Evolutionary conservation across 2,113 vertebrate species (phyloP), one percentile per base, ranked within the genome.

Genomic region (Cyphotilapia sp.): DNA sequence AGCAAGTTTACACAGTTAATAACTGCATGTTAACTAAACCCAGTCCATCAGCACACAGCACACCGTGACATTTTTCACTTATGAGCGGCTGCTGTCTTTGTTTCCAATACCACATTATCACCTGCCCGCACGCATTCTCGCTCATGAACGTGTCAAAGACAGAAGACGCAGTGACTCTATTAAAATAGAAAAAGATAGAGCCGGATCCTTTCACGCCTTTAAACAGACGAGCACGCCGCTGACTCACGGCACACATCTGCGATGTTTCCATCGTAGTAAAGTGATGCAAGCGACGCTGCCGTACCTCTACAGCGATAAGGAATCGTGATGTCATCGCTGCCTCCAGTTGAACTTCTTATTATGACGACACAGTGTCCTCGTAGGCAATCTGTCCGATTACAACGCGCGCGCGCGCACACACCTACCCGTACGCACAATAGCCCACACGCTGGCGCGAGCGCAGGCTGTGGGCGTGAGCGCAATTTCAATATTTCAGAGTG

Each of bases 301-400:
- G 31, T 38, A 38, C 78, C 80, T 63, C 38, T 4, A 53, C 16
- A 69, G 4, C 16, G 17, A 84, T 84, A 81, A 35, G 69, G 40
- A 9, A 17, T 74, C 24, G 63, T 86, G 91, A 89, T 84, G 89
- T 85, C 92, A 91, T 84, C 89, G 76, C 88, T n/a, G 78, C 45
- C 74, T 71, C 78, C n/a, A 5, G 87, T 88, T 91, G 45, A 95
- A 95, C 89, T 95, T 95, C 53, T 3, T 33, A 27, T 42, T 24
- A 31, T 85, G 86, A 90, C 83, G 82, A 86, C 87, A 83, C 85
- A 10, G 74, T 2, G 61, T 33, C 85, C 49, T 8, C 16, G 31
- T 1, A 78, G 56, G 11, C 3, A 59, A 45, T 40, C 42, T 31
- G 82, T 31, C 63, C 69, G 35, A 14, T 22, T 27, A n/a, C 9